These are phyloP conservation scores for Dendropsophus ebraccatus DNA, from an alignment of 2,113 vertebrate species.

Conservation along the genomic window DNA sequence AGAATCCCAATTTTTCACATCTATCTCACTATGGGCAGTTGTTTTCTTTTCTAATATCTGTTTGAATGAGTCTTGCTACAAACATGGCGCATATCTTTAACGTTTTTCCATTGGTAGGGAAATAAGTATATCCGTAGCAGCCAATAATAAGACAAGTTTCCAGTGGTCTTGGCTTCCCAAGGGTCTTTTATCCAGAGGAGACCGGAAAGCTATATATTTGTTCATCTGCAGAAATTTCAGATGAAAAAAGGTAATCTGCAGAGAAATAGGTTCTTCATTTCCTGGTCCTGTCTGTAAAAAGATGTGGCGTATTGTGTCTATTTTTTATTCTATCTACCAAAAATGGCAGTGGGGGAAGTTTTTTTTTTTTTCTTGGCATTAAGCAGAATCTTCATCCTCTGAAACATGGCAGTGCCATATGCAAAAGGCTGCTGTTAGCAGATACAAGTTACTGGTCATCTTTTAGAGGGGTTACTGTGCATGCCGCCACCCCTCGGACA, in stretches of 20 bases:
- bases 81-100: neutral
- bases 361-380: too few species aligned
- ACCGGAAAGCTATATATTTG: neutral
- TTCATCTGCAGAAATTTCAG: neutral
- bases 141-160: neutral
- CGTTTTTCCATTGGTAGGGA: neutral
- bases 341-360: too few species aligned
- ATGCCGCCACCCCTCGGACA: neutral
- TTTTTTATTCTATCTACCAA: too few species aligned
- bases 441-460: neutral
- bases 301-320: neutral
- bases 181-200: neutral
- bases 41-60: neutral
- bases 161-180: neutral
- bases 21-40: neutral
- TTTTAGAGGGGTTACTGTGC: neutral
- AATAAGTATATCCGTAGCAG: too few species aligned
- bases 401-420: neutral
- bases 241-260: too few species aligned
- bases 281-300: neutral
- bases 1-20: constrained; percentile 9
- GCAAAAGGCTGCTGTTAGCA: neutral
- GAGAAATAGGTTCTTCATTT: neutral
- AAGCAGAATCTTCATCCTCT: too few species aligned
- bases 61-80: neutral